A percentile compares a stretch with the other conserved stretches of the same genome.
phyloP scores from a whole-genome alignment of 1,140 invertebrate genomes.

The Daktulosphaira vitifoliae region DNA sequence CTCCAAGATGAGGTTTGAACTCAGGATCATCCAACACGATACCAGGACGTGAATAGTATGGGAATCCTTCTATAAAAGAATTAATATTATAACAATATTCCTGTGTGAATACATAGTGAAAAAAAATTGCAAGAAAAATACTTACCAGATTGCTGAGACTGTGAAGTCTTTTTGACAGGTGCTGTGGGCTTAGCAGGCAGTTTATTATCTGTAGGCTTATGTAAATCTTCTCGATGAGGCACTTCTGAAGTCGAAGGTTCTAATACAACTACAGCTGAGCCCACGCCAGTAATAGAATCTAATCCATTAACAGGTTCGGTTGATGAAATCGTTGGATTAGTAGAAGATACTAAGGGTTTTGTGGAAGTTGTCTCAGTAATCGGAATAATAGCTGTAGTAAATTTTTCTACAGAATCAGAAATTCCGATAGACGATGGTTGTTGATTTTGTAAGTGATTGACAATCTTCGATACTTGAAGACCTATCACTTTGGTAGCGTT shows the following conservation, averaged over 20 bases:
- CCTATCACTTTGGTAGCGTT: constrained; percentile 36
- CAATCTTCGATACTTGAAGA: constrained; percentile 7
- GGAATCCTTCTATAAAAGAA: constrained; percentile 17
- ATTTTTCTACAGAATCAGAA: not conserved
- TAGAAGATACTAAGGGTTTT: constrained; percentile 12
- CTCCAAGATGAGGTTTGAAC: constrained; percentile 53
- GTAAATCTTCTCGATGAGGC: constrained; percentile 30
- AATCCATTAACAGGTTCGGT: constrained; percentile 40
- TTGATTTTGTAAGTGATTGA: not conserved
- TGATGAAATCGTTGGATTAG: constrained; percentile 38
- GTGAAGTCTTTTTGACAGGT: constrained; percentile 2
- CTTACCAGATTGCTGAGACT: constrained; percentile 20
- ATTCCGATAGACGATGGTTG: constrained; percentile 9
- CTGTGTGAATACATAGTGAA: no score
- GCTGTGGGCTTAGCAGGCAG: not conserved
- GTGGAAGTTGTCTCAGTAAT: constrained; percentile 39
- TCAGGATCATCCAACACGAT: constrained; percentile 73
- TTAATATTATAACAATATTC: no score
- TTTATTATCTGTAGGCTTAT: constrained; percentile 35
- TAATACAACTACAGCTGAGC: constrained; percentile 35
- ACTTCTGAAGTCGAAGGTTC: constrained; percentile 38
- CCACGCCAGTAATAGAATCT: constrained; percentile 42
- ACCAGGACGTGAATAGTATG: constrained; percentile 64
- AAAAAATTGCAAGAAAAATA: no score
- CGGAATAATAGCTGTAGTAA: constrained; percentile 34